Base-by-base conservation (phyloP, 2,113 vertebrate species). In the Xenopus borealis region DNA sequence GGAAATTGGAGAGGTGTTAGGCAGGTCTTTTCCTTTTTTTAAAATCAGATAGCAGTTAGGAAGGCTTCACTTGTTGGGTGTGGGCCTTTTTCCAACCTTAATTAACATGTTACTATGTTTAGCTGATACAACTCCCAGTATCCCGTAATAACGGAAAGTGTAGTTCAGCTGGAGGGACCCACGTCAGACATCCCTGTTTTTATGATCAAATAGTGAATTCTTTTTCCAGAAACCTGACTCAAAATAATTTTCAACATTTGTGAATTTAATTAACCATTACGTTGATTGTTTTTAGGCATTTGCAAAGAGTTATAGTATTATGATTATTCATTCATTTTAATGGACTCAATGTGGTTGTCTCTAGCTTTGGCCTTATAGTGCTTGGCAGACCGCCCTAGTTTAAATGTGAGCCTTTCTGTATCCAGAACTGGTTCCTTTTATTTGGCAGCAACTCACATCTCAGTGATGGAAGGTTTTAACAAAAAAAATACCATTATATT, bases 401-500 rank as follows among this genome's bases (percentile, higher is more conserved):
- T 84, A 83, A 87, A 84, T 68, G 78, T 0, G 79, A 87, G 82
- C 17, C 81, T 84, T 17, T 19, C 79, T 61, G 85, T 86, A 86
- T 90, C 82, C 86, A 86, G 84, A 84, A 85, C 85, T 83, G 86
- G 87, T 80, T 87, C 86, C 85, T 88, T 80, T 75, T 74, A 85
- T 82, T 89, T 90, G 90, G 88, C 90, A 86, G 70, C 0, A 66
- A 40, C 82, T 83, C 82, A 80, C 84, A 83, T 87, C 85, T 84
- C 82, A 81, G 86, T 87, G 89, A 87, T 83, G 86, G 86, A 88
- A 87, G 84, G 81, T 87, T 91, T n/a, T 84, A 86, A 86, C 87
- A 78, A 83, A 80, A 81, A 85, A 88, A 81, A 74, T 83, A 84
- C 79, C 82, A 82, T 86, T 87, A 82, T 80, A 82, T 85, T 81